A percentile compares a stretch with the other conserved stretches of the same genome.
Conservation (phyloP, 2,888 invertebrate species). For the Mesorhabditis spiculigera region DNA sequence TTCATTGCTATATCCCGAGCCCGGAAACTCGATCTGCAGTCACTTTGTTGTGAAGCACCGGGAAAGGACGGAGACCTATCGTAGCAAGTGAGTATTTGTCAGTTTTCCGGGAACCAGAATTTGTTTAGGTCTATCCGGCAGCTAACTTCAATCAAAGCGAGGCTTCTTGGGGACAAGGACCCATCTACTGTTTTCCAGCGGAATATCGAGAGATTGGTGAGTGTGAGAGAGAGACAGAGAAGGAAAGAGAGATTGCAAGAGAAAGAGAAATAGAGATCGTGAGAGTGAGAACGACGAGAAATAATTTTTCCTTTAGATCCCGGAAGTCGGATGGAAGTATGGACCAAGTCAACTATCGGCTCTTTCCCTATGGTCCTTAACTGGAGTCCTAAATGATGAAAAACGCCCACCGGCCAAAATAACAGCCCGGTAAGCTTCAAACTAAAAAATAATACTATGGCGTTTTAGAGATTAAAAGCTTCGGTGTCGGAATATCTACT, state of each 20-base stretch:
- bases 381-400: constrained; percentile 30
- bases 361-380: constrained; percentile 44
- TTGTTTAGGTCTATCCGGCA: not conserved
- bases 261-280: not conserved
- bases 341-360: constrained; percentile 43
- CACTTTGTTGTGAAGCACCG: constrained; percentile 37
- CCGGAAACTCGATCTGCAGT: constrained; percentile 36
- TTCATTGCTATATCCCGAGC: constrained; percentile 38
- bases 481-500: constrained; percentile 26
- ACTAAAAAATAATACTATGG: not conserved
- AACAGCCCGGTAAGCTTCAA: not conserved
- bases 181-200: constrained; percentile 6
- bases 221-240: not conserved
- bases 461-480: constrained; percentile 9
- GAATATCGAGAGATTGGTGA: constrained; percentile 14
- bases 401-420: not conserved
- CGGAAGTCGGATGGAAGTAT: constrained; percentile 16
- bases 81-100: constrained; percentile 8
- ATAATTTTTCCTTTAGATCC: not conserved
- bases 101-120: not conserved
- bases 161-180: not conserved
- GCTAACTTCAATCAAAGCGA: not conserved
- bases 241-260: not conserved
- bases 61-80: constrained; percentile 20
- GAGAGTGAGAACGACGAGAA: not conserved